These are phyloP conservation scores for Chironomus tepperi DNA, from an alignment of 1,140 invertebrate species.

Conservation along the genomic window DNA sequence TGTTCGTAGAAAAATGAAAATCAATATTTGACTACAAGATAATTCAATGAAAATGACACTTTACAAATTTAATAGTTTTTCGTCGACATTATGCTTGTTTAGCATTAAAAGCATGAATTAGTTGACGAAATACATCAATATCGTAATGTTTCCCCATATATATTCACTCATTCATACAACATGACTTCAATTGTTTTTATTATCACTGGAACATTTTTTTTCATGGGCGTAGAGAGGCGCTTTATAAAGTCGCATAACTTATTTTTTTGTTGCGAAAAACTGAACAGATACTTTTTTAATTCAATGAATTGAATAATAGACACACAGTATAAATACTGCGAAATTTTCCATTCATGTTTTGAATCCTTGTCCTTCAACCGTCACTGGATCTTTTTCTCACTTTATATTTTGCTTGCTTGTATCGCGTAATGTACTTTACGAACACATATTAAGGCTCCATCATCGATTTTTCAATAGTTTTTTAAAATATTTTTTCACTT, in stretches of 20 bases:
- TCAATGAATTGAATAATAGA: not conserved
- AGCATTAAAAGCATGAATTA: too few relatives aligned
- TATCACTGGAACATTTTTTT: not conserved
- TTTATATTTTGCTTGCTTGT: constrained; percentile 10
- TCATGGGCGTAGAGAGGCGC: not conserved
- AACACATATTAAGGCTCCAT: not conserved
- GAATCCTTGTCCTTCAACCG: not conserved
- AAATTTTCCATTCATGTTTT: not conserved
- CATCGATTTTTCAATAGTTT: constrained; percentile 22
- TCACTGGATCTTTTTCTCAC: not conserved
- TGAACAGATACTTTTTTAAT: not conserved
- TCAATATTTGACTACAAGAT: too few relatives aligned
- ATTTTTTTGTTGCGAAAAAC: not conserved
- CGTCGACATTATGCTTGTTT: too few relatives aligned
- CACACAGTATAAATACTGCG: not conserved
- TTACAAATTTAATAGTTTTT: too few relatives aligned
- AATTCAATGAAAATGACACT: too few relatives aligned
- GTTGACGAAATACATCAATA: too few relatives aligned
- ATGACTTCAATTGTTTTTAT: constrained; percentile 7
- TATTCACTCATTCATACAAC: not conserved
- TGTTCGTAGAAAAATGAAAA: too few relatives aligned
- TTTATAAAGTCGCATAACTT: not conserved
- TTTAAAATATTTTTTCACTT: not conserved
- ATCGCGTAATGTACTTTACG: not conserved
- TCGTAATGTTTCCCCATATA: too few relatives aligned